Evolutionary conservation across 1,140 invertebrate species (phyloP), one percentile per base, ranked within the genome.

Genomic region (Eupristina koningsbergeri): DNA sequence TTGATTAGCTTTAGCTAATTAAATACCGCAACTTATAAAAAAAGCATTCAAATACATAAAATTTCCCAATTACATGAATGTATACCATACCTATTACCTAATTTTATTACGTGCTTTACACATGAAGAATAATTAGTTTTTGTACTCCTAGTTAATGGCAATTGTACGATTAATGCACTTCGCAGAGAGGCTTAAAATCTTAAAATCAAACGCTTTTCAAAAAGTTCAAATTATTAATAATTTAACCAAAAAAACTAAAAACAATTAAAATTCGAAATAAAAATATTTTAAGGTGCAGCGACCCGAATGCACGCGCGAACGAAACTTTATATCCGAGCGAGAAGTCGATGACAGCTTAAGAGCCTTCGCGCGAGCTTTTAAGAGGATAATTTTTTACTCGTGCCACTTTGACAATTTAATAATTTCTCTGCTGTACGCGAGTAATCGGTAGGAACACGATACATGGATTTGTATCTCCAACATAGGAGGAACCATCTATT

Each of bases 261-360:
- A 63, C 31, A 7, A 36, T 47, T 41, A 64, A 64, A 41, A 7
- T 7, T 9, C 15, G 7, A 15, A 64, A 22, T 0, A 73, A 77
- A 63, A 67, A 61, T n/a, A n/a, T 64, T 58, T 22, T 41, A 17
- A 71, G 29, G 83, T 84, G 78, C 83, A 84, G 63, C 78, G 81
- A 83, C 80, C 83, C n/a, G 64, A 41, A 64, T 41, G 75, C 74
- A 34, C 39, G 76, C 58, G 79, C 71, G 84, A 71, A 85, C 81
- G 88, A 90, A 92, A 92, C 87, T 89, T 90, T 91, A 92, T 90
- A 87, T 83, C 83, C 86, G 84, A 71, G 83, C 87, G 87, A 90
- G 89, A 91, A 91, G 89, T 88, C 84, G 91, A 91, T 92, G 91
- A 92, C 91, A 92, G 90, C 89, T 89, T 92, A 91, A 92, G 91